Evolutionary conservation across 1,140 invertebrate species (phyloP).

Genomic region (Diachasma alloeum): DNA sequence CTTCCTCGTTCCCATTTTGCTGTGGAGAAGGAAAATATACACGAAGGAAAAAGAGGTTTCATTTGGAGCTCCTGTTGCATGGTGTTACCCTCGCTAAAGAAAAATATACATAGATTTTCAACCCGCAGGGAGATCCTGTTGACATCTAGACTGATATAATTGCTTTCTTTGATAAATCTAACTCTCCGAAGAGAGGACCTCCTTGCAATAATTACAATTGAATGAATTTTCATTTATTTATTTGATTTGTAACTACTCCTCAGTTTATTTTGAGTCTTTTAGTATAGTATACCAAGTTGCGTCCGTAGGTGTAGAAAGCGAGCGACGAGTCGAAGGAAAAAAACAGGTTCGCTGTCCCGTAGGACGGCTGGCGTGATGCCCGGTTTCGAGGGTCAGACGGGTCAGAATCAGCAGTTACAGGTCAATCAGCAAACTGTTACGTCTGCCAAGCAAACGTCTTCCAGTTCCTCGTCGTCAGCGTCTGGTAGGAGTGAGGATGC

Average conservation of each 20-base stretch:
- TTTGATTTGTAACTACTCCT: neutral
- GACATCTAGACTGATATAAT: too few species aligned
- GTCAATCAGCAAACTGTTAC: slow-evolving; percentile 23
- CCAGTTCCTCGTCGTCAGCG: slow-evolving; percentile 59
- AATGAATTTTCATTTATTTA: neutral
- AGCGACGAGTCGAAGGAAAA: slow-evolving; percentile 60
- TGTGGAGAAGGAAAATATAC: neutral
- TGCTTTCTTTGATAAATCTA: too few species aligned
- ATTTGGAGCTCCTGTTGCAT: slow-evolving; percentile 1
- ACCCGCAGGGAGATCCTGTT: neutral
- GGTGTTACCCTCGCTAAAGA: neutral
- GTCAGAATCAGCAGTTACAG: neutral
- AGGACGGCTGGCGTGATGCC: slow-evolving; percentile 59
- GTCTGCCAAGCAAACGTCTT: slow-evolving; percentile 47
- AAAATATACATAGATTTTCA: neutral
- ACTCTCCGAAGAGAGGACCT: too few species aligned
- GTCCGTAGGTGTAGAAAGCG: slow-evolving; percentile 59
- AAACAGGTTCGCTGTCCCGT: slow-evolving; percentile 58
- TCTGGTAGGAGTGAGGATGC: slow-evolving; percentile 60
- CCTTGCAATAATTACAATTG: too few species aligned
- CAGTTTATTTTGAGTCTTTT: slow-evolving; percentile 4
- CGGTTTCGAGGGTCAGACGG: slow-evolving; percentile 47
- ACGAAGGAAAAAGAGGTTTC: neutral
- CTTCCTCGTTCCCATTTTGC: slow-evolving; percentile 10
- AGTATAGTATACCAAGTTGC: slow-evolving; percentile 51